Conservation (phyloP, 1,140 invertebrate species). For the Drosophila erecta region DNA sequence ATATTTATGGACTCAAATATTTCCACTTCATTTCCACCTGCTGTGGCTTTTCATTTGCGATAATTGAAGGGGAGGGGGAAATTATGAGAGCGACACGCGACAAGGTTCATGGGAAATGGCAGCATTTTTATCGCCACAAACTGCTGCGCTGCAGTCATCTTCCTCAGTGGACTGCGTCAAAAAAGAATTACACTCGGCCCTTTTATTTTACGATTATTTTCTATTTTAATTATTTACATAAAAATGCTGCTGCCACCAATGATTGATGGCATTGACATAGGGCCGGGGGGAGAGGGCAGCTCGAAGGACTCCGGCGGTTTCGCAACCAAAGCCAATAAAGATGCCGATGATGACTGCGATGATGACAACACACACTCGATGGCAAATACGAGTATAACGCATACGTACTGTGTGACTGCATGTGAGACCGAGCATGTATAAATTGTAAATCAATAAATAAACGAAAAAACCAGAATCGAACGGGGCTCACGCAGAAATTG, state of each 20-base stretch:
- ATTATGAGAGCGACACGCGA: constrained; percentile 47
- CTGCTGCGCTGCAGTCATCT: constrained; percentile 40
- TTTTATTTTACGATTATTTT: constrained; percentile 57
- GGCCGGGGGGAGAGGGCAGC: not conserved
- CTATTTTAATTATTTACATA: constrained; percentile 72
- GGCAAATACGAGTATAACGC: constrained; percentile 29
- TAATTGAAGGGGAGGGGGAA: constrained; percentile 31
- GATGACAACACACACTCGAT: constrained; percentile 27
- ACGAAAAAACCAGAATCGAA: constrained; percentile 30
- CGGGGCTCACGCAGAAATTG: constrained; percentile 59
- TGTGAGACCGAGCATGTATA: constrained; percentile 42
- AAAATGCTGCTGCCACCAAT: constrained; percentile 66
- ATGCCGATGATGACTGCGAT: constrained; percentile 32
- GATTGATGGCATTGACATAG: constrained; percentile 68
- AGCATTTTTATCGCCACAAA: constrained; percentile 30
- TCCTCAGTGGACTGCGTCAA: constrained; percentile 40
- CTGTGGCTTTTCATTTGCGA: constrained; percentile 27
- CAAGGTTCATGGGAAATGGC: constrained; percentile 46
- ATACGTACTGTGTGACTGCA: constrained; percentile 15
- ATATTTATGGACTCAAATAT: constrained; percentile 10
- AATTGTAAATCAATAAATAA: constrained; percentile 61
- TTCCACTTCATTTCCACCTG: constrained; percentile 19
- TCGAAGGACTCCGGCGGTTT: not conserved
- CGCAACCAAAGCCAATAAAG: constrained; percentile 20
- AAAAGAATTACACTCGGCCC: constrained; percentile 23